These are phyloP conservation scores for Neosalanx taihuensis DNA, from an alignment of 2,797 vertebrate species.

Conservation along the genomic window DNA sequence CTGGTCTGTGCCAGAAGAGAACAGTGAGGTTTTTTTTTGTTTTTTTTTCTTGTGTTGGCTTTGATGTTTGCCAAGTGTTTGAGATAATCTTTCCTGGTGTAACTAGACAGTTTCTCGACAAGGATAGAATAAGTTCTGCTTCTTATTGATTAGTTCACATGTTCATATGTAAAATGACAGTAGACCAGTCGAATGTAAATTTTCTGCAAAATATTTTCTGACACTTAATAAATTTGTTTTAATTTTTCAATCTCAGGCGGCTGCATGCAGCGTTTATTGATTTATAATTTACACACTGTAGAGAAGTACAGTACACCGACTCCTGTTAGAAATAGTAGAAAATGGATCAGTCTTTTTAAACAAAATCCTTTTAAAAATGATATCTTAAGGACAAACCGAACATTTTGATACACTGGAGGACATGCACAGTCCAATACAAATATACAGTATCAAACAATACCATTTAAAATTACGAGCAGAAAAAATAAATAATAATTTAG, in stretches of 20 bases:
- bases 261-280: constrained; percentile 91
- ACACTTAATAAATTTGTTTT: constrained; percentile 35
- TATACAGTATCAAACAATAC: constrained; percentile 65
- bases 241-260: constrained; percentile 43
- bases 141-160: not conserved
- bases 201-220: not conserved
- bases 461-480: constrained; percentile 60
- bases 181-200: not conserved
- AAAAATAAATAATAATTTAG: not conserved
- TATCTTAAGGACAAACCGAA: constrained; percentile 58
- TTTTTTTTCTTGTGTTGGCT: no score
- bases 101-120: no score
- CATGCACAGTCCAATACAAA: constrained; percentile 69
- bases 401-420: constrained; percentile 50
- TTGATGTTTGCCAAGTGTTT: not conserved
- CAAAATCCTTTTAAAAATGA: constrained; percentile 58
- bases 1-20: not conserved
- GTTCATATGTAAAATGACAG: not conserved
- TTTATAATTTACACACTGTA: constrained; percentile 66
- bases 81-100: not conserved
- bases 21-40: not conserved
- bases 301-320: constrained; percentile 67
- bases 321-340: constrained; percentile 80
- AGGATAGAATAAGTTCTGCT: no score
- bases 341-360: constrained; percentile 61